These are phyloP conservation scores for Caenorhabditis doughertyi DNA, from an alignment of 2,888 invertebrate genomes.

Conservation along the genomic window DNA sequence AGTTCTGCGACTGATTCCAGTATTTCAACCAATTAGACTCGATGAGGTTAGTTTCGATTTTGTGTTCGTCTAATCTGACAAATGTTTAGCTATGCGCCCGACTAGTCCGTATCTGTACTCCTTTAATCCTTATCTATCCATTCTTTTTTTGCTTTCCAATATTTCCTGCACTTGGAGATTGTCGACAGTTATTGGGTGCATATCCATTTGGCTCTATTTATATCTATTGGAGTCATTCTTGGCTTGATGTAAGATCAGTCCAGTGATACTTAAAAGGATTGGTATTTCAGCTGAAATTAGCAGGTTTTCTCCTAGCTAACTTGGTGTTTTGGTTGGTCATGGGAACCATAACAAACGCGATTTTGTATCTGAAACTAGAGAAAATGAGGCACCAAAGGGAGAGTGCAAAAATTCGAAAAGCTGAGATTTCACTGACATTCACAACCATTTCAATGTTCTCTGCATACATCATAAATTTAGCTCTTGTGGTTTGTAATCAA, in stretches of 20 bases:
- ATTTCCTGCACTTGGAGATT: constrained; percentile 7
- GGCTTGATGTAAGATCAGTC: not conserved
- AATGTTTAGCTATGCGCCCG: not conserved
- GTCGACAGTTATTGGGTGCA: not conserved
- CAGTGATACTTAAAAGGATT: not conserved
- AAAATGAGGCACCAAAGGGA: not conserved
- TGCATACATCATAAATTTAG: constrained; percentile 20
- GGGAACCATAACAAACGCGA: not conserved
- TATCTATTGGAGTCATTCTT: not conserved
- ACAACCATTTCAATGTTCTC: constrained; percentile 32
- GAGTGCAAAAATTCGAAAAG: constrained; percentile 5
- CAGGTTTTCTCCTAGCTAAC: not conserved
- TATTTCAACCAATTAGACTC: not conserved
- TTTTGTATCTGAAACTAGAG: constrained; percentile 9
- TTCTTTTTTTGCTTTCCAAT: constrained; percentile 3
- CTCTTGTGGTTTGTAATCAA: constrained; percentile 8
- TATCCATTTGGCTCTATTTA: constrained; percentile 16
- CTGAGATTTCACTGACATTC: constrained; percentile 15
- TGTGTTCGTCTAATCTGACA: not conserved
- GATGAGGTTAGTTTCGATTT: not conserved
- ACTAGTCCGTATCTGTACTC: constrained; percentile 2
- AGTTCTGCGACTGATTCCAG: constrained; percentile 3
- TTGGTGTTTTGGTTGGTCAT: not conserved
- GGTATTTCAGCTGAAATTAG: constrained; percentile 12
- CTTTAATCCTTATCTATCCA: not conserved